Evolutionary conservation across 2,888 invertebrate genomes (phyloP).

Genomic region (Diarsia rubi): DNA sequence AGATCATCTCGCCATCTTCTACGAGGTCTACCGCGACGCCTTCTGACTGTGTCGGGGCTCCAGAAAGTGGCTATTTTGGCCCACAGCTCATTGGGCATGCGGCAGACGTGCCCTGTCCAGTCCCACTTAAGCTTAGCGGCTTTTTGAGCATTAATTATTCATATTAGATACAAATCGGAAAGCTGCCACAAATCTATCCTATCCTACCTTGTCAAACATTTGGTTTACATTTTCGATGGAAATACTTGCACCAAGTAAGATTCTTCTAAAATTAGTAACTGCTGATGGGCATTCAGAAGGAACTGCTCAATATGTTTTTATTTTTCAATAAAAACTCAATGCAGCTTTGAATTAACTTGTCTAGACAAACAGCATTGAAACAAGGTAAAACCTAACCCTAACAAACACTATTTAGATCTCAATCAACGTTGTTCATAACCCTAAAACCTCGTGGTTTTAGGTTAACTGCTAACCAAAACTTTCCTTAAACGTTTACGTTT

Average conservation of each 20-base stretch:
- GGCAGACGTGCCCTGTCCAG: too few relatives aligned
- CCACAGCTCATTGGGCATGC: too few relatives aligned
- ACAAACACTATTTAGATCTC: background rate
- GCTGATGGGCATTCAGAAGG: background rate
- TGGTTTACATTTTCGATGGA: background rate
- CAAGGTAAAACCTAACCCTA: background rate
- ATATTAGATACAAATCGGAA: too few relatives aligned
- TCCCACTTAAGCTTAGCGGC: too few relatives aligned
- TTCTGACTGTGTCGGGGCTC: too few relatives aligned
- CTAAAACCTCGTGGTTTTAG: too few relatives aligned
- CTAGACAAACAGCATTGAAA: background rate
- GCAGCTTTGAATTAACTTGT: background rate
- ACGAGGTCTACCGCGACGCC: too few relatives aligned
- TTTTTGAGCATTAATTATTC: too few relatives aligned
- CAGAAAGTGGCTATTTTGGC: too few relatives aligned
- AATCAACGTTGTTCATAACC: background rate
- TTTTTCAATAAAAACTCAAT: background rate
- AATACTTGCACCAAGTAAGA: background rate
- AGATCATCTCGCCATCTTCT: too few relatives aligned
- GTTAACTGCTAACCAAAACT: background rate
- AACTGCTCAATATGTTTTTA: background rate
- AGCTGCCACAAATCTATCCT: too few relatives aligned
- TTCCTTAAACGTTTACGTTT: background rate
- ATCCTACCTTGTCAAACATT: background rate
- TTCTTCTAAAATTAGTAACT: background rate